phyloP scores from a whole-genome alignment of 2,113 vertebrate genomes.

The Lamprotornis superbus region DNA sequence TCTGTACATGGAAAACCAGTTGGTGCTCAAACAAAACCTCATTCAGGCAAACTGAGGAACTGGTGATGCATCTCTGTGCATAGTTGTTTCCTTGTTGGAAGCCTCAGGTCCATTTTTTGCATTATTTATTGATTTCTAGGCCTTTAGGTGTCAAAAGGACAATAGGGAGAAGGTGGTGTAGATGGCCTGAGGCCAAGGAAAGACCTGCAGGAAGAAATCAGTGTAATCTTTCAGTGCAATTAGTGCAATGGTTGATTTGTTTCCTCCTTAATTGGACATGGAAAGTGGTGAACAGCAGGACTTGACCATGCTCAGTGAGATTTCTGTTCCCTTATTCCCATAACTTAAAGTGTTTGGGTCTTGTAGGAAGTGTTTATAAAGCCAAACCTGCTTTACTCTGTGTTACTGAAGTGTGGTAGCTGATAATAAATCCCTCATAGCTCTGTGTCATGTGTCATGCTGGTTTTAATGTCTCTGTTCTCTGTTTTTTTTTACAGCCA shows the following conservation, averaged over 20 bases:
- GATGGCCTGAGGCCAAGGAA: not conserved
- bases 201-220: not conserved
- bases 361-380: not conserved
- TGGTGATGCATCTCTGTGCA: not conserved
- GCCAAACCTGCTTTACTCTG: not conserved
- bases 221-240: not conserved
- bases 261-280: not conserved
- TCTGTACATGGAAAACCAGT: not conserved
- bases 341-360: not conserved
- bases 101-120: not conserved
- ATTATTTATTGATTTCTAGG: not conserved
- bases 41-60: not conserved
- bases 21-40: not conserved
- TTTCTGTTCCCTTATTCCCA: not conserved
- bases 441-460: not conserved
- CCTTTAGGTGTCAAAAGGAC: not conserved
- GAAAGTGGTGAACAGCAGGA: not conserved
- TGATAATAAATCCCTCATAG: not conserved
- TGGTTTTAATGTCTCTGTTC: not conserved
- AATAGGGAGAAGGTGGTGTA: not conserved
- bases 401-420: not conserved
- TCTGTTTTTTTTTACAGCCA: conserved; percentile 7
- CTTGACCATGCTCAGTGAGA: not conserved
- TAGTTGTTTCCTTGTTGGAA: not conserved
- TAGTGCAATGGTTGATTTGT: not conserved